Evolutionary conservation across 2,888 invertebrate genomes (phyloP), one percentile per base, ranked within the genome.

Genomic region (Agrochola lota): DNA sequence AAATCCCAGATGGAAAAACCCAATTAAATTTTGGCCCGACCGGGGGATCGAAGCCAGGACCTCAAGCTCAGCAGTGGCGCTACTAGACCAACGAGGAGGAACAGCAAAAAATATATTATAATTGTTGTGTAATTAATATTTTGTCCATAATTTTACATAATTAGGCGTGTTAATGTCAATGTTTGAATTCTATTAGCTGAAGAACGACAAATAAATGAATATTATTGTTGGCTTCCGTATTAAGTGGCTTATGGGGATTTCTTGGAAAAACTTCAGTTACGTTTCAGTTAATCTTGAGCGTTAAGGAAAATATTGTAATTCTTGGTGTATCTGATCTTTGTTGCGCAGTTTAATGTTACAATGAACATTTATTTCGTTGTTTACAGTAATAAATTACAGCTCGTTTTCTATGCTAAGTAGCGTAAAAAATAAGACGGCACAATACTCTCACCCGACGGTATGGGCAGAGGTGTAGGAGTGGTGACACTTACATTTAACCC

Each of bases 341-440:
- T 72, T 23, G n/a, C 57, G 52, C 55, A 30, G 71, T 74, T 79
- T 63, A 73, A 68, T 46, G 63, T 63, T 23, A 62, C 77, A 49
- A 15, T 17, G 57, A 63, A 79, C n/a, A 52, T 78, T 78, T 52
- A 46, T 71, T 68, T 59, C 23, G 20, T 40, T 62, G 55, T 63
- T 57, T 63, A 71, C 30, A 74, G 30, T 57, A 15, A 57, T 74
- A 67, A 67, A 49, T 79, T 57, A 83, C 40, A 43, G n/a, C 60
- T 69, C 40, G 15, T 60, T 83, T 80, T 66, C 17, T 80, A 81
- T 60, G 23, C 8, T 60, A 43, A 72, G 26, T n/a, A n/a, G 17
- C 17, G 12, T 6, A 35, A 40, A 43, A 30, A n/a, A n/a, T 17
- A 17, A 79, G 52, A 20, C 7, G 1, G 11, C 43, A 17, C 23